These are phyloP conservation scores for Bellardia bayeri DNA, from an alignment of 2,888 invertebrate species.

Conservation along the genomic window DNA sequence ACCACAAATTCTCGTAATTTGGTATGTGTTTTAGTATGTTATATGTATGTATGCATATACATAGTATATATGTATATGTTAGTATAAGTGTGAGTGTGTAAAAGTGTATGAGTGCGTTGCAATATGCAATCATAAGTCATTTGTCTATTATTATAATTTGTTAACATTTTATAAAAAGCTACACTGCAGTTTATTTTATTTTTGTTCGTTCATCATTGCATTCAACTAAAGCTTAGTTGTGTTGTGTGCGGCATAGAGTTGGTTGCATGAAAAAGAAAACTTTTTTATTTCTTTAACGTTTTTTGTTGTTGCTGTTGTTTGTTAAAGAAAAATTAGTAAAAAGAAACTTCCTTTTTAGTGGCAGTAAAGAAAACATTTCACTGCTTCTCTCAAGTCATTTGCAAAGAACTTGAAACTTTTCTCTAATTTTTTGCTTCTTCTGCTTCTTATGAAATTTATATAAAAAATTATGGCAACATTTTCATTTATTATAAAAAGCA, in stretches of 20 bases:
- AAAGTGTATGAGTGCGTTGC: slow-evolving; percentile 27
- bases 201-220: not conserved
- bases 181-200: slow-evolving; percentile 28
- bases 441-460: slow-evolving; percentile 20
- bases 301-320: slow-evolving; percentile 50
- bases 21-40: not conserved
- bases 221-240: slow-evolving; percentile 49
- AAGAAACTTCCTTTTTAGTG: slow-evolving; percentile 67
- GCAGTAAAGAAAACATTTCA: slow-evolving; percentile 63
- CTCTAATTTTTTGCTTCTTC: slow-evolving; percentile 4
- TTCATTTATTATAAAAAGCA: slow-evolving; percentile 63
- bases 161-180: slow-evolving; percentile 71
- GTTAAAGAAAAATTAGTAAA: slow-evolving; percentile 50
- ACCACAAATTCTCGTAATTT: slow-evolving; percentile 16
- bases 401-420: slow-evolving; percentile 73
- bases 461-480: slow-evolving; percentile 65
- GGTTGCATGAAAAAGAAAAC: slow-evolving; percentile 41
- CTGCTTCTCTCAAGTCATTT: slow-evolving; percentile 70
- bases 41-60: not conserved
- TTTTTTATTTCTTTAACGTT: slow-evolving; percentile 17
- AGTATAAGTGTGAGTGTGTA: not conserved
- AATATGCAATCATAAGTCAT: slow-evolving; percentile 74
- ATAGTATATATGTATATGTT: not conserved
- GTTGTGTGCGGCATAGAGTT: not conserved
- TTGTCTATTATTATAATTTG: slow-evolving; percentile 74